These are phyloP conservation scores for Stomatorhinus walkeri DNA, from an alignment of 2,797 vertebrate species.

Conservation along the genomic window DNA sequence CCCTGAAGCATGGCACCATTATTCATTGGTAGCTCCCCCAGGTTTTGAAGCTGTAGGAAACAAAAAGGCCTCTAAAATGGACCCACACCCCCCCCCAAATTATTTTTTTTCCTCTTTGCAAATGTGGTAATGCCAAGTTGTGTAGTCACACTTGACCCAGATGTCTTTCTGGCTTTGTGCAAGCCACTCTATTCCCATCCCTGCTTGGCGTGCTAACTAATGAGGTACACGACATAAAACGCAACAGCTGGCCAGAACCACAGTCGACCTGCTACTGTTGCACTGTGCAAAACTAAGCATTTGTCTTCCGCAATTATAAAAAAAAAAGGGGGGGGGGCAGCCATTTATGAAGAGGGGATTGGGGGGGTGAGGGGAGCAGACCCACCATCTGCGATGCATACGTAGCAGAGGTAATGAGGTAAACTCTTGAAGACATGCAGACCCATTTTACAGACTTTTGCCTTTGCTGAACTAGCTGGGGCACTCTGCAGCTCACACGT, in stretches of 20 bases:
- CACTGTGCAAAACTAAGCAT: neutral
- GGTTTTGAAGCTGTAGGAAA: neutral
- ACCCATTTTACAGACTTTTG: neutral
- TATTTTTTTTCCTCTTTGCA: neutral
- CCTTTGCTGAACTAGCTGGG: neutral
- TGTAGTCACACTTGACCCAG: conserved; percentile 2
- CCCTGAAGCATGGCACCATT: neutral
- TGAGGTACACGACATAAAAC: neutral
- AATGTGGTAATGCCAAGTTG: neutral
- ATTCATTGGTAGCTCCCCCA: neutral
- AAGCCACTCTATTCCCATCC: neutral
- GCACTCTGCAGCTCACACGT: neutral
- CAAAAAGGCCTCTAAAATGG: neutral
- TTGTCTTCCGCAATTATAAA: neutral
- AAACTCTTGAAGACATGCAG: neutral
- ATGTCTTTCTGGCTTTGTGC: neutral
- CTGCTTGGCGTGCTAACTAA: neutral
- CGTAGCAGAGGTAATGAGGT: neutral
- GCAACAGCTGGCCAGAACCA: neutral
- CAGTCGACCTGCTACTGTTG: neutral
- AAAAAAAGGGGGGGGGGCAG: neutral
- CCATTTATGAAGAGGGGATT: neutral
- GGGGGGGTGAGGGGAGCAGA: neutral
- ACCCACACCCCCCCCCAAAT: neutral
- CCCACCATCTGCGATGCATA: neutral